phyloP scores from a whole-genome alignment of 2,113 vertebrate species.

The Spilogale gracilis region DNA sequence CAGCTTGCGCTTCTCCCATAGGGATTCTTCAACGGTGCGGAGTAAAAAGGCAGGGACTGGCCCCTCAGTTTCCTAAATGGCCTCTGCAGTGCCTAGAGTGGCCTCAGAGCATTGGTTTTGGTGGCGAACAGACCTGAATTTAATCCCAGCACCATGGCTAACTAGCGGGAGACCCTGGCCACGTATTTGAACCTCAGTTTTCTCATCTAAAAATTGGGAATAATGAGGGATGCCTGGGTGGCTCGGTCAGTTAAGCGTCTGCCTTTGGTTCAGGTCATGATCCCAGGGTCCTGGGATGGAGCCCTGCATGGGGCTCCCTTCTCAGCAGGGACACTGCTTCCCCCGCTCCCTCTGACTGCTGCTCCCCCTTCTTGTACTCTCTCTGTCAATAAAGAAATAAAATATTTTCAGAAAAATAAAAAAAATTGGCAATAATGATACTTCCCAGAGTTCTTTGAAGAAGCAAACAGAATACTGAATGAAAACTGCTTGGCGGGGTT shows the following conservation, averaged over 20 bases:
- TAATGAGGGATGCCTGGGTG: neutral
- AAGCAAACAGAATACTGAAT: neutral
- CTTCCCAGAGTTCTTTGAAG: neutral
- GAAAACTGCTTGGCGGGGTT: neutral
- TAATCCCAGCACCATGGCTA: neutral
- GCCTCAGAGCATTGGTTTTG: neutral
- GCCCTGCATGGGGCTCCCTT: too few relatives aligned
- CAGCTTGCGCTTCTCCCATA: neutral
- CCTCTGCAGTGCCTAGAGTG: neutral
- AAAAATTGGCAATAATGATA: neutral
- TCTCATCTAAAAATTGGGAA: neutral
- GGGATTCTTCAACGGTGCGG: neutral
- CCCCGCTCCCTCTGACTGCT: too few relatives aligned
- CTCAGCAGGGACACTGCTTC: too few relatives aligned
- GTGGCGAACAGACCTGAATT: neutral
- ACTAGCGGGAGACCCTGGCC: neutral
- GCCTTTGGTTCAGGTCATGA: too few relatives aligned
- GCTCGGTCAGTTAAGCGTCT: too few relatives aligned
- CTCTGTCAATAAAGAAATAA: too few relatives aligned
- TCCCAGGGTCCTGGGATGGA: too few relatives aligned
- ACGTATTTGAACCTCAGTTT: neutral
- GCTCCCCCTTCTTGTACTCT: too few relatives aligned
- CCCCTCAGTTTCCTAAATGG: neutral
- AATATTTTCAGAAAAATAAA: neutral
- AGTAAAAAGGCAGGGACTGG: neutral